These are phyloP conservation scores for Drosophila trapezifrons DNA, from an alignment of 1,140 invertebrate genomes.

Conservation along the genomic window DNA sequence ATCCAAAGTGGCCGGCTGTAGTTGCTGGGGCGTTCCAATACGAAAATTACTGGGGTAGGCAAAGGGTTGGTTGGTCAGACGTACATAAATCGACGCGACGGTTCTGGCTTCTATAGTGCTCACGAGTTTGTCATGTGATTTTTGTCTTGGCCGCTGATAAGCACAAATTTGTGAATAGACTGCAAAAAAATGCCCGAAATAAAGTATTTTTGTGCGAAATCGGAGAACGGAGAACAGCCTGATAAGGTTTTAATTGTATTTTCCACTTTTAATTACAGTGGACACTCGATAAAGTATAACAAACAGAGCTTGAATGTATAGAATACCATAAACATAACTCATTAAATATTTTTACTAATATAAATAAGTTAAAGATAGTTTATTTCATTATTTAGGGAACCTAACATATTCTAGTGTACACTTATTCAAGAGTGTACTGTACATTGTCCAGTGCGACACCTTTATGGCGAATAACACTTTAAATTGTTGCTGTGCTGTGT, in stretches of 20 bases:
- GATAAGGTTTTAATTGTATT: conserved; percentile 17
- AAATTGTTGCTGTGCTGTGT: background rate
- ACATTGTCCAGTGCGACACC: background rate
- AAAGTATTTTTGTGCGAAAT: conserved; percentile 7
- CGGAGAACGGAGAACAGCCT: conserved; percentile 5
- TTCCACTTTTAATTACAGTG: conserved; percentile 7
- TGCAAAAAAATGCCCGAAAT: conserved; percentile 12
- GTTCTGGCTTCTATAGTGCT: background rate
- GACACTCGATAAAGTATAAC: background rate
- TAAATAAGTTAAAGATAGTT: background rate
- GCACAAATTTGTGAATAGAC: conserved; percentile 38
- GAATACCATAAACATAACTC: background rate
- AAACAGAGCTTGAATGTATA: background rate
- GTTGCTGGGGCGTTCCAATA: conserved; percentile 53
- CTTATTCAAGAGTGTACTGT: background rate
- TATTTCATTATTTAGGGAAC: background rate
- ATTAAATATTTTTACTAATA: background rate
- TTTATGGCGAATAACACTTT: conserved; percentile 4
- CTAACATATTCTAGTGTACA: background rate
- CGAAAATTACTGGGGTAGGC: conserved; percentile 77
- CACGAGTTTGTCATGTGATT: conserved; percentile 56
- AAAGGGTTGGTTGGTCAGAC: conserved; percentile 49
- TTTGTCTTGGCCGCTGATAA: conserved; percentile 34
- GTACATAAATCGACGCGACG: conserved; percentile 2
- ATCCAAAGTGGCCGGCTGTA: conserved; percentile 12